Base-by-base conservation (phyloP, 1,140 invertebrate genomes). In the Drosophila leontia region DNA sequence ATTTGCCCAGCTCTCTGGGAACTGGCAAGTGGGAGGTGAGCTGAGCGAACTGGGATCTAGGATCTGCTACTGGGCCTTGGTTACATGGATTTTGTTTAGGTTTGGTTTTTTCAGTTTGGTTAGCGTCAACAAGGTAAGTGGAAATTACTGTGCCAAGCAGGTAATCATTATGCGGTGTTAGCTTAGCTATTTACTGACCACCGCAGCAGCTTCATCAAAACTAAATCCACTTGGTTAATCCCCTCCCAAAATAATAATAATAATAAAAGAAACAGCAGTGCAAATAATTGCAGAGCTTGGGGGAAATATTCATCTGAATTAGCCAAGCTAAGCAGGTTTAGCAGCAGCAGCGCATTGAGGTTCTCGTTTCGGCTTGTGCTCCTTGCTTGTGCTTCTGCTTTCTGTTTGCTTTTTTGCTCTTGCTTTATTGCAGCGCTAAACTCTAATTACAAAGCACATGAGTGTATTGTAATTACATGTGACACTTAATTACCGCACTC, bases 391-490 rank as follows among this genome's bases (percentile, higher is more conserved):
- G 32, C 39, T 48, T 26, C 23, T 58, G 35, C 34, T 41, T 26
- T 47, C 48, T 50, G 39, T 41, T 42, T 48, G 37, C 35, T 45
- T 35, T 44, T 35, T 35, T 29, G 13, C 3, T 53, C 67, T 26
- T 70, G 62, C 26, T 68, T 64, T 65, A 64, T 78, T 80, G 78
- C 85, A 75, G 53, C 60, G 83, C 84, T 86, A 80, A 87, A 88
- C 76, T 87, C 84, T 84, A 87, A 88, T 88, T 90, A 90, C 81
- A 90, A 84, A 88, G 81, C 85, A 82, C 82, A 86, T 88, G 88
- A 88, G 85, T 88, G 85, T 88, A 90, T 88, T 88, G 86, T 90
- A 88, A 88, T 88, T 88, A 88, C 85, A 85, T 90, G 85, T 88
- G 85, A 88, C 85, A 88, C 85, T 88, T 88, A 88, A 88, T 88